Conservation (phyloP, 2,888 invertebrate species). For the Stenurella melanura region DNA sequence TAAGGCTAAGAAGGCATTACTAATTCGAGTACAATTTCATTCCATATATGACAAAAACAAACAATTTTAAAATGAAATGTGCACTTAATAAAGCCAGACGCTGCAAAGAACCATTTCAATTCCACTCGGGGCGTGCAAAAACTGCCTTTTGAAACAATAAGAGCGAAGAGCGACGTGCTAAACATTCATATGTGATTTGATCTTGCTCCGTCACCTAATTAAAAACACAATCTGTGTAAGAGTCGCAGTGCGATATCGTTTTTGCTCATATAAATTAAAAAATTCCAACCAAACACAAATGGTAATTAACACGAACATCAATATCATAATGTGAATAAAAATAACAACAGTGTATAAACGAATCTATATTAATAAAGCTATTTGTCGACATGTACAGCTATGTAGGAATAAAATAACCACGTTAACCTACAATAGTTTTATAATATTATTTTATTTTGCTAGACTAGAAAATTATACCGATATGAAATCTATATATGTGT, state of each 20-base stretch:
- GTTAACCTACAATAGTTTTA: no score
- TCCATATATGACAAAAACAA: slow-evolving; percentile 58
- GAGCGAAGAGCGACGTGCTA: slow-evolving; percentile 64
- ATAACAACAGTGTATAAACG: background rate
- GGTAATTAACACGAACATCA: slow-evolving; percentile 4
- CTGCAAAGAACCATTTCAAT: slow-evolving; percentile 59
- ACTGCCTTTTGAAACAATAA: slow-evolving; percentile 61
- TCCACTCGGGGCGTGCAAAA: slow-evolving; percentile 57
- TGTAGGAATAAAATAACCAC: no score
- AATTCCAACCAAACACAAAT: slow-evolving; percentile 37
- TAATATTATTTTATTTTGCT: no score
- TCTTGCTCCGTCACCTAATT: slow-evolving; percentile 64
- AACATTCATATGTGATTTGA: slow-evolving; percentile 65
- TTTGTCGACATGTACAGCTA: background rate
- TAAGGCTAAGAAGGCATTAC: slow-evolving; percentile 44
- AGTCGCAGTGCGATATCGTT: slow-evolving; percentile 58
- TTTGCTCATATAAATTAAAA: slow-evolving; percentile 44
- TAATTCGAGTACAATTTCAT: slow-evolving; percentile 54
- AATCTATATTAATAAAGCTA: background rate
- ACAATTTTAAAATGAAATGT: slow-evolving; percentile 60
- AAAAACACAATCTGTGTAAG: slow-evolving; percentile 64
- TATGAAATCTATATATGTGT: no score
- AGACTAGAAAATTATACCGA: no score
- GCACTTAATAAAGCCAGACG: slow-evolving; percentile 63
- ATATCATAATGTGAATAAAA: background rate